phyloP scores from a whole-genome alignment of 2,888 invertebrate genomes.

The Campoplex nolae region DNA sequence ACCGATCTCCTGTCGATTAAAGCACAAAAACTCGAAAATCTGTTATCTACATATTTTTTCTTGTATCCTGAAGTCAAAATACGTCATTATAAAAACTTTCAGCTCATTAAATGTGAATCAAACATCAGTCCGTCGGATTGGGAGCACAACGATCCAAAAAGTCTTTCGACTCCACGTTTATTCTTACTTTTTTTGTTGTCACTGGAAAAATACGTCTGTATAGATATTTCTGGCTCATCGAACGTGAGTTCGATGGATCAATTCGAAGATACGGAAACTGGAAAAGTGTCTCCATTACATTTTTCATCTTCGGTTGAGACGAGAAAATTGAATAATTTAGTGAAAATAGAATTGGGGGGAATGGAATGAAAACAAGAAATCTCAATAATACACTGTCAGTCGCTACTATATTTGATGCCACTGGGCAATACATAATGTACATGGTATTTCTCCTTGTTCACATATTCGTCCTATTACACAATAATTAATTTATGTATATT shows the following conservation, averaged over 20 bases:
- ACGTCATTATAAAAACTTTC: neutral
- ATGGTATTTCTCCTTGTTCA: conserved; percentile 83
- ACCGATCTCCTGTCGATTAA: conserved; percentile 13
- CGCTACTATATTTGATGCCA: conserved; percentile 84
- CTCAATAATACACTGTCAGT: conserved; percentile 75
- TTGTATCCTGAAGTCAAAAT: neutral
- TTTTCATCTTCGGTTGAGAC: neutral
- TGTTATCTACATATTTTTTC: neutral
- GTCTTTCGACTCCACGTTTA: neutral
- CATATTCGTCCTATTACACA: conserved; percentile 83
- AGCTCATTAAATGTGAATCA: no score
- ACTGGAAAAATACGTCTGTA: no score
- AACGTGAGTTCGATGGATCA: no score
- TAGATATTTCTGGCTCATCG: no score
- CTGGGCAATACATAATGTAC: conserved; percentile 84
- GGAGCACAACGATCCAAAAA: neutral
- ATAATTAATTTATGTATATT: conserved; percentile 81
- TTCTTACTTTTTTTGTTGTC: neutral
- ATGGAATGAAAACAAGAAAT: conserved; percentile 27
- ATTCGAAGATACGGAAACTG: no score
- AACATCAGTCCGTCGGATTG: neutral
- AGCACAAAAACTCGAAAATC: conserved; percentile 6
- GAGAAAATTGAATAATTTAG: neutral
- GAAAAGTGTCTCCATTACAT: neutral
- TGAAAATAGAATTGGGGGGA: neutral